These are phyloP conservation scores for Cyanocitta stelleri DNA, from an alignment of 2,113 vertebrate species.

Conservation along the genomic window DNA sequence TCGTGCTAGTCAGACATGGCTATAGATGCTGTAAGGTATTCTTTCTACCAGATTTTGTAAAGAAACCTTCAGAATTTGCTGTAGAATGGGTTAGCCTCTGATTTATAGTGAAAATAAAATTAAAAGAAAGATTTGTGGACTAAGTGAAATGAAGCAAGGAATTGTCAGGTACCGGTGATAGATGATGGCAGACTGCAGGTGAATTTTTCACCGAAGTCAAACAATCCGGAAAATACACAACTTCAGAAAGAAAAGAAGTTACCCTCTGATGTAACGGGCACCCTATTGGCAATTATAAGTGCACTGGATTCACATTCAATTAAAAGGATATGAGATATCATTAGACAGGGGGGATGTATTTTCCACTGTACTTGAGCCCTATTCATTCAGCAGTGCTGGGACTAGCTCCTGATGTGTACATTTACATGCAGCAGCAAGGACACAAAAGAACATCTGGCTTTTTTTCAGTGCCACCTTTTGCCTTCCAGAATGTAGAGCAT, in stretches of 20 bases:
- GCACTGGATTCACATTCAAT: background rate
- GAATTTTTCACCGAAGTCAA: background rate
- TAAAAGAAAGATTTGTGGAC: background rate
- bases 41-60: background rate
- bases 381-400: background rate
- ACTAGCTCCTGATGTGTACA: background rate
- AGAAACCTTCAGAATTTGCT: background rate
- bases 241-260: background rate
- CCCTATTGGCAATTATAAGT: background rate
- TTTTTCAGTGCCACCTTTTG: background rate
- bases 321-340: background rate
- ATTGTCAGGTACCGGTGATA: background rate
- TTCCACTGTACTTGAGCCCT: background rate
- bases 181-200: background rate
- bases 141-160: background rate
- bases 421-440: background rate
- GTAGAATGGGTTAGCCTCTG: background rate
- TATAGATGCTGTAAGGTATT: background rate
- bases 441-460: background rate
- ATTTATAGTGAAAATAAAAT: background rate
- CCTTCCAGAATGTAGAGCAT: background rate
- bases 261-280: background rate
- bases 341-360: background rate
- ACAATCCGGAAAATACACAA: background rate
- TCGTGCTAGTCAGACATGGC: background rate